Base-by-base conservation (phyloP, 2,113 vertebrate species). In the Rhagologus leucostigma region DNA sequence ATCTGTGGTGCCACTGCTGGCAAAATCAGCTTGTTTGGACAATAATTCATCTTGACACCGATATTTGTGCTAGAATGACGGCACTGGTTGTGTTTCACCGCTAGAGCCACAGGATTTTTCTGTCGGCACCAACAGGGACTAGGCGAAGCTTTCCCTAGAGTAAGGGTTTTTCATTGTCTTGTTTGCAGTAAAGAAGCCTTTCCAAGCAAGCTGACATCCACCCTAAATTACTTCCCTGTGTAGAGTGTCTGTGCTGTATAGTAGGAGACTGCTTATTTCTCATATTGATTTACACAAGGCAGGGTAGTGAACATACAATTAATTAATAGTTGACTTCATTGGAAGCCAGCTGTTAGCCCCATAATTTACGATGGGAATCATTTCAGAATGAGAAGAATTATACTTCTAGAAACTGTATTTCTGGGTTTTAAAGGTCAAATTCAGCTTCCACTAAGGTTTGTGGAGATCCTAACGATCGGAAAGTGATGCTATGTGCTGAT, bases 281-380 rank as follows among this genome's bases (percentile, higher is more conserved):
- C 95, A 97, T 97, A 96, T 96, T 98, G 98, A 98, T 98, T 98
- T 98, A 98, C 97, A 96, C 59, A 69, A 94, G 96, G 92, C 91
- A 82, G 96, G 96, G 97, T 95, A 97, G 95, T 73, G 98, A 98
- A 98, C 96, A 92, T 93, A 98, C 98, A 98, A 98, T 98, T 98
- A 98, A 98, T 98, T 98, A 98, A 98, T 98, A 98, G 97, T 96
- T 98, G 97, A 97, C 97, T 98, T 98, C 97, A 96, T 94, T 95
- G 98, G 97, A 95, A 98, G 97, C 98, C 98, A 98, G 98, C 97
- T 98, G 98, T 98, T 98, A 98, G 95, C 59, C 88, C 94, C 92
- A 94, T 98, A 98, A 98, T 98, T 98, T 98, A 98, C 96, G 98
- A 95, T 47, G 87, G 96, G 85, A 96, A 95, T 69, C 84, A 84